Base-by-base conservation (phyloP, 2,113 vertebrate species). In the Elgaria multicarinata region DNA sequence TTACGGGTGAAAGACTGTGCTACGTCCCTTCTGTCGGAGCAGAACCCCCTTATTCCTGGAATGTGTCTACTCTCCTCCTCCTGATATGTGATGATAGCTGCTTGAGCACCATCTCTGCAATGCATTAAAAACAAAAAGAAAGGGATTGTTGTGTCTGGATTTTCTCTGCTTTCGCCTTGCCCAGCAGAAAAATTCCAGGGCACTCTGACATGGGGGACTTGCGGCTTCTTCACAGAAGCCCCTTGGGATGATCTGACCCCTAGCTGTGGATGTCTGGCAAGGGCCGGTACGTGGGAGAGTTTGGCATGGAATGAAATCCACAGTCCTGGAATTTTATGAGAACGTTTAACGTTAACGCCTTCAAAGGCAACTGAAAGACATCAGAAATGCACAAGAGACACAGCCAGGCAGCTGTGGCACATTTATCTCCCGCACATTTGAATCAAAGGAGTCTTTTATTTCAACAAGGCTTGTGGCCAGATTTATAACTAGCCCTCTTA, bases 81-180 rank as follows among this genome's bases (percentile, higher is more conserved):
- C 81, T 4, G 82, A 82, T 44, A 86, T 2, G n/a, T n/a, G n/a
- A 14, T 4, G 9, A 78, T 26, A 78, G 90, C 72, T 0, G 53
- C 4, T 75, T 87, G 86, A 66, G 64, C 46, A 74, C 36, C 6
- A 28, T 80, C 87, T 92, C 62, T 84, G 44, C 66, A 3, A 20
- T 4, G 55, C 74, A 69, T 46, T 33, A 20, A 1, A 13, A 8
- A 67, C 58, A 44, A 78, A 6, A 75, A 18, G 36, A 12, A 78
- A 26, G 46, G 28, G 10, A 53, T 18, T 77, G 74, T 0, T 87
- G 33, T 82, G 81, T n/a, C 91, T 78, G 24, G 42, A 24, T 36
- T 80, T n/a, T 39, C 33, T 91, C 18, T 94, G 91, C 3, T 94
- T 93, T 93, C 93, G 93, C 55, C 93, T 93, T 83, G 75, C 0